phyloP scores from a whole-genome alignment of 2,113 vertebrate genomes.

The Psilopsiagon aurifrons region DNA sequence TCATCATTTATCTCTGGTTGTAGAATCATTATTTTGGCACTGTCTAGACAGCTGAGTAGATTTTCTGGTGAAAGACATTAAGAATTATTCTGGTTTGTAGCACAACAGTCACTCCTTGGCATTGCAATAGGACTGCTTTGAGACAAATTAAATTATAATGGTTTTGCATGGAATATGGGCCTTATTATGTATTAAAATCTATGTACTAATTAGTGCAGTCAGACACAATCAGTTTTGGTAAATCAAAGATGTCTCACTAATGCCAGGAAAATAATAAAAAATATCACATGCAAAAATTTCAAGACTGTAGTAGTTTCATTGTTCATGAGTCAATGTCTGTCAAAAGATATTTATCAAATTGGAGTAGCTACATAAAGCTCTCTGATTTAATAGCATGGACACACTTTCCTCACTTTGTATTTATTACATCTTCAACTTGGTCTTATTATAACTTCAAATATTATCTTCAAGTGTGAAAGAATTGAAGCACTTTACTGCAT shows the following conservation, averaged over 20 bases:
- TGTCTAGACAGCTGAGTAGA: neutral
- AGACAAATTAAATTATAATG: neutral
- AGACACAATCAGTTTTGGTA: neutral
- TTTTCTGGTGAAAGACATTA: neutral
- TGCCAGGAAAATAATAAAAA: neutral
- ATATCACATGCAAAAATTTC: neutral
- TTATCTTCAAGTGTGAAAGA: neutral
- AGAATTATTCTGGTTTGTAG: neutral
- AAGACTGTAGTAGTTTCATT: neutral
- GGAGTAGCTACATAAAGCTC: neutral
- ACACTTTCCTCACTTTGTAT: neutral
- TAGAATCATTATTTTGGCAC: neutral
- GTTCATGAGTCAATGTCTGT: neutral
- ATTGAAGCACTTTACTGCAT: neutral
- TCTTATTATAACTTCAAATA: neutral
- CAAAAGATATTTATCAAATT: neutral
- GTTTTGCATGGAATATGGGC: neutral
- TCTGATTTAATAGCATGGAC: neutral
- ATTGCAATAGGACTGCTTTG: neutral
- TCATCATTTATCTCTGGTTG: rapidly evolving
- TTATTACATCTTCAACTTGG: neutral
- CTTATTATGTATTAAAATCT: neutral
- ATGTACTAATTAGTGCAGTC: neutral
- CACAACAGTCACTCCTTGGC: neutral
- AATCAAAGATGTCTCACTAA: neutral